These are phyloP conservation scores for Pachypanchax playfairii DNA, from an alignment of 2,113 vertebrate genomes.

Conservation along the genomic window DNA sequence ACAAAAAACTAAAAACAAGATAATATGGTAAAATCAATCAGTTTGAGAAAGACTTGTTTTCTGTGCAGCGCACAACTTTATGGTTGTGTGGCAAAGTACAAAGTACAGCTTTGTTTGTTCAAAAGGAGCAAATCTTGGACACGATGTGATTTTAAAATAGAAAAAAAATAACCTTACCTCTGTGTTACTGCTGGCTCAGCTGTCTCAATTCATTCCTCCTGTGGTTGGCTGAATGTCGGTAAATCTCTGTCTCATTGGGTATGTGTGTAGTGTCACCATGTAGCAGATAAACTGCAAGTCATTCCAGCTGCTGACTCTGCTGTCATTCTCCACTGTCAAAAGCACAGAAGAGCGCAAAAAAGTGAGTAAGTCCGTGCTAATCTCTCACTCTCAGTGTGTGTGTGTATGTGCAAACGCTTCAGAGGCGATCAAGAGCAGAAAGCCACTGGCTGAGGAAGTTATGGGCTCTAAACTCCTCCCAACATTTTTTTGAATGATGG, in stretches of 20 bases:
- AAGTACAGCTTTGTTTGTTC: slow-evolving; percentile 40
- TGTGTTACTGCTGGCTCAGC: slow-evolving; percentile 49
- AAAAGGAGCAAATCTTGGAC: background rate
- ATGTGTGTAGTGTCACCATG: slow-evolving; percentile 12
- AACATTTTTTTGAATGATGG: slow-evolving; percentile 32
- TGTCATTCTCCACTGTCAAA: slow-evolving; percentile 32
- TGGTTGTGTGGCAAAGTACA: slow-evolving; percentile 39
- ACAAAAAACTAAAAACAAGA: too few relatives aligned
- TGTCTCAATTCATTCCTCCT: slow-evolving; percentile 65
- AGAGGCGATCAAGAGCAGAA: slow-evolving; percentile 41
- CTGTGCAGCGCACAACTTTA: background rate
- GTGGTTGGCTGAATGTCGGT: slow-evolving; percentile 30
- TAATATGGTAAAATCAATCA: too few relatives aligned
- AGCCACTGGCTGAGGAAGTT: slow-evolving; percentile 62
- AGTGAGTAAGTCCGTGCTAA: slow-evolving; percentile 7
- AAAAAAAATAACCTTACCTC: slow-evolving; percentile 68
- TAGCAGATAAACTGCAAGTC: slow-evolving; percentile 22
- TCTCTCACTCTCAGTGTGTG: slow-evolving; percentile 3
- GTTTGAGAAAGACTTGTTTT: too few relatives aligned
- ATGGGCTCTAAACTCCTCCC: slow-evolving; percentile 68
- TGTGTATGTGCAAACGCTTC: slow-evolving; percentile 6
- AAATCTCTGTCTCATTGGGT: background rate
- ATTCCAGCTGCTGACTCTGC: slow-evolving; percentile 29
- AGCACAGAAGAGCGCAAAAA: background rate
- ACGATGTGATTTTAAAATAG: background rate